Evolutionary conservation across 2,888 invertebrate genomes (phyloP).

Genomic region (Pseudeuparius sepicola): DNA sequence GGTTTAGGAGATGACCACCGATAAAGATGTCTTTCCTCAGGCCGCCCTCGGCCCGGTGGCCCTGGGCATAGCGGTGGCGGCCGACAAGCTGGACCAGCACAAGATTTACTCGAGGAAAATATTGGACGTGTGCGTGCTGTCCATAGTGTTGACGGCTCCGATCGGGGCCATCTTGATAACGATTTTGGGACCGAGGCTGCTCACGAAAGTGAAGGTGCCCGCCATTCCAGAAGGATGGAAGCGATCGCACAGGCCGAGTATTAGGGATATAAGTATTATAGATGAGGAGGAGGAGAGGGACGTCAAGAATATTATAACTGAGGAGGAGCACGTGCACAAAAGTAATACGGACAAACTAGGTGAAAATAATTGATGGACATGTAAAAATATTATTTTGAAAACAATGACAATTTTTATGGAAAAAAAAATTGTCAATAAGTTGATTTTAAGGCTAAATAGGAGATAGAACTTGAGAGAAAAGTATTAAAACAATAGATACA

Average conservation of each 20-base stretch:
- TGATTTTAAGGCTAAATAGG: too few species aligned
- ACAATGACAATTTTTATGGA: too few species aligned
- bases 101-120: slow-evolving; percentile 57
- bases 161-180: slow-evolving; percentile 75
- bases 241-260: slow-evolving; percentile 70
- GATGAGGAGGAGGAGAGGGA: slow-evolving; percentile 62
- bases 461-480: too few species aligned
- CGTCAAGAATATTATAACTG: slow-evolving; percentile 13
- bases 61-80: slow-evolving; percentile 50
- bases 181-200: slow-evolving; percentile 62
- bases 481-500: too few species aligned
- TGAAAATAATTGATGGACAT: slow-evolving; percentile 14
- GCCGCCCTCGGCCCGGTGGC: slow-evolving; percentile 76
- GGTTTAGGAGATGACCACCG: too few species aligned
- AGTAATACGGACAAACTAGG: too few species aligned
- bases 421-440: too few species aligned
- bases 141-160: slow-evolving; percentile 77
- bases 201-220: slow-evolving; percentile 62
- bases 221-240: slow-evolving; percentile 65
- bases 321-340: too few species aligned
- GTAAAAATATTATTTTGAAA: slow-evolving; percentile 15
- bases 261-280: slow-evolving; percentile 78
- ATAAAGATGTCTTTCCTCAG: too few species aligned
- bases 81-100: slow-evolving; percentile 34
- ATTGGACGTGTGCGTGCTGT: slow-evolving; percentile 67